Evolutionary conservation across 2,888 invertebrate genomes (phyloP).

Genomic region (Brenthis daphne): DNA sequence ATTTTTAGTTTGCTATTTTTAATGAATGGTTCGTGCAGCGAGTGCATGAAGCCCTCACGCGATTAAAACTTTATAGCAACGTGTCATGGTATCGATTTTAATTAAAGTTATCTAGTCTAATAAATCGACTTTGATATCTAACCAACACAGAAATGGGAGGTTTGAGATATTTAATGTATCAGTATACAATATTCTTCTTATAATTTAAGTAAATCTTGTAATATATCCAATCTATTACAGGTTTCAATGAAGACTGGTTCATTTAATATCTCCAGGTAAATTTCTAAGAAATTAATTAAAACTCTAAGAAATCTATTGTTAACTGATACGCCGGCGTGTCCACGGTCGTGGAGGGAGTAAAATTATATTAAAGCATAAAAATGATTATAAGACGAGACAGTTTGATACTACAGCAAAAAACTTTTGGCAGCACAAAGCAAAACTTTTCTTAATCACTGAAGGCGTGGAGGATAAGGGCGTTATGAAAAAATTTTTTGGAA

Average conservation of each 20-base stretch:
- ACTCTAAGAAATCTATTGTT: too few species aligned
- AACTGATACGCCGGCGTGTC: too few species aligned
- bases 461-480: neutral
- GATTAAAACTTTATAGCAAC: slow-evolving; percentile 23
- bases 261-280: too few species aligned
- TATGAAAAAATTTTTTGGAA: neutral
- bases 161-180: neutral
- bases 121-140: slow-evolving; percentile 14
- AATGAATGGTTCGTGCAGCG: slow-evolving; percentile 16
- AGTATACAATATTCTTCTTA: neutral
- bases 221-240: too few species aligned
- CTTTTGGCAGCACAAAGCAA: neutral
- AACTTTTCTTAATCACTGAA: neutral
- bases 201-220: too few species aligned
- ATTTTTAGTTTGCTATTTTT: slow-evolving; percentile 13
- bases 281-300: too few species aligned
- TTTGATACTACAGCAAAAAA: neutral
- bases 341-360: too few species aligned
- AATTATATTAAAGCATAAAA: neutral
- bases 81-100: slow-evolving; percentile 23
- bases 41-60: slow-evolving; percentile 16
- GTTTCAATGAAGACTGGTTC: too few species aligned
- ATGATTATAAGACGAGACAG: neutral
- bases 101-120: slow-evolving; percentile 15
- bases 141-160: neutral